Base-by-base conservation (phyloP, 30 jellyfish, hydroid and myxozoan species). In the Sanderia malayensis region DNA sequence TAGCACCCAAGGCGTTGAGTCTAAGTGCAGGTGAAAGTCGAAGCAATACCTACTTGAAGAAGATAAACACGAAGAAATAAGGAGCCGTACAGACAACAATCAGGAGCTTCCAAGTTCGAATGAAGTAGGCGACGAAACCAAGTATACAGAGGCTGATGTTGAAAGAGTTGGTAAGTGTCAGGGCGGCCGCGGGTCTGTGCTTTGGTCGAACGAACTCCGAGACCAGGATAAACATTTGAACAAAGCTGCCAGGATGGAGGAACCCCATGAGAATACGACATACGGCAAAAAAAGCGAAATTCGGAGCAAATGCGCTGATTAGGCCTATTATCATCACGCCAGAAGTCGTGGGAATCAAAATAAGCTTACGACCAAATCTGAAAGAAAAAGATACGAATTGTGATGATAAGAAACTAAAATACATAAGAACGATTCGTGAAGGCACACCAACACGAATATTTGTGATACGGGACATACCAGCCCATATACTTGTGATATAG, bases 121-220 rank as follows among this genome's bases (percentile, higher is more conserved):
- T 60, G 21, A 70, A 67, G 76, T 81, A 81, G 18, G 94, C 94
- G 19, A 61, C 33, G 32, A 81, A 23, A 6, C 94, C 94, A n/a
- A 81, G 80, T 18, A 71, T 11, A 25, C 60, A 24, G 49, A 81
- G 29, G 44, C 83, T 59, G 9, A 57, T 7, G 3, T 79, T 15
- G 59, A 52, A 55, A 8, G 53, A 26, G 18, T 70, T 4, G 81
- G 81, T 70, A 11, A 70, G 31, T 2, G 44, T 8, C 18, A 37
- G 29, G 22, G 88, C 94, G 10, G 94, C 83, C 32, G 8, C 11
- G 22, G 96, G 92, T 20, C 96, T 70, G 28, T 31, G 61, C 21
- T 70, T 67, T 0, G 79, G 75, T n/a, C 92, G 93, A 34, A 85
- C 92, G 26, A 85, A 44, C 57, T 86, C 96, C 6, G 81, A 19